Conservation (phyloP, 92 coral and sea anemone species). For the Parazoanthus darwini region DNA sequence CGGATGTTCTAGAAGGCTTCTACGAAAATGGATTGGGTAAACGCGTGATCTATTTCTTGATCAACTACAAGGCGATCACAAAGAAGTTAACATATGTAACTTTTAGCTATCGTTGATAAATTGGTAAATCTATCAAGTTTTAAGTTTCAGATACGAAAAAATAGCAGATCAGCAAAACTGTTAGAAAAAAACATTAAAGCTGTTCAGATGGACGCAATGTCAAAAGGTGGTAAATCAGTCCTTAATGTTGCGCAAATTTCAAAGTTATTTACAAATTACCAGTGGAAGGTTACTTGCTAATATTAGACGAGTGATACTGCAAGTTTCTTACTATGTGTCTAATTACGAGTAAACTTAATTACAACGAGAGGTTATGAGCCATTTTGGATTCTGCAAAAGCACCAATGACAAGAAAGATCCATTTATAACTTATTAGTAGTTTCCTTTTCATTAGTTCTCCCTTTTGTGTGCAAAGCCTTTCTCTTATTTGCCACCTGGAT, state of each 20-base stretch:
- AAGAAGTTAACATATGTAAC: background rate
- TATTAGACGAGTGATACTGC: slow-evolving; percentile 26
- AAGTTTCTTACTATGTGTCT: background rate
- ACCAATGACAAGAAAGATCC: slow-evolving; percentile 12
- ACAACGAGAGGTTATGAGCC: slow-evolving; percentile 14
- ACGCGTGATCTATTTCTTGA: background rate
- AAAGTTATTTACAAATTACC: background rate
- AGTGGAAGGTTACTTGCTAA: slow-evolving; percentile 13
- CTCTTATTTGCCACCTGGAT: slow-evolving; percentile 8
- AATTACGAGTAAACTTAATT: slow-evolving; percentile 6
- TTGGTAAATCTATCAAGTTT: background rate
- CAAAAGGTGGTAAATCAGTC: background rate
- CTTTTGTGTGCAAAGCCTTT: background rate
- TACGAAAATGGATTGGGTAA: background rate
- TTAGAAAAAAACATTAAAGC: background rate
- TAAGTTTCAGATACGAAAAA: background rate
- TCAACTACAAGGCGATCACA: background rate
- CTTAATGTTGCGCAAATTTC: background rate
- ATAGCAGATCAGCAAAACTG: background rate
- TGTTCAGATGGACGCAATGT: background rate
- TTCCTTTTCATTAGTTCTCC: slow-evolving; percentile 15
- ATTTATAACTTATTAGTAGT: slow-evolving; percentile 19
- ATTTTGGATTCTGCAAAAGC: background rate
- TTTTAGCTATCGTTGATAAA: background rate
- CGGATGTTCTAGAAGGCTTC: background rate